Conservation (phyloP, 2,888 invertebrate species). For the Hanleya hanleyi region DNA sequence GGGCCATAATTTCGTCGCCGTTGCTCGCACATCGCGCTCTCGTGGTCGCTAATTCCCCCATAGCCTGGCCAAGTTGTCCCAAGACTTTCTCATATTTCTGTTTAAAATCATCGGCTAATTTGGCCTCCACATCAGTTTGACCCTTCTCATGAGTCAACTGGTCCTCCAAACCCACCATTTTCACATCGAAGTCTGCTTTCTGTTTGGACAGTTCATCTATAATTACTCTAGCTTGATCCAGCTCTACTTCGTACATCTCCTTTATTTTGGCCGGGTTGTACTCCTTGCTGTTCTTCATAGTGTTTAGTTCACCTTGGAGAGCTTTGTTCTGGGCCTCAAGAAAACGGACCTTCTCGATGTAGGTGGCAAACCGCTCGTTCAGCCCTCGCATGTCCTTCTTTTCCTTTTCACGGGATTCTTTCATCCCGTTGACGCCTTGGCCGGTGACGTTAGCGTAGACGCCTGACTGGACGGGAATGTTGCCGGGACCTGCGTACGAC, state of each 20-base stretch:
- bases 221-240: constrained; percentile 73
- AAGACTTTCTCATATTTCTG: constrained; percentile 47
- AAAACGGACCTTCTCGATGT: constrained; percentile 74
- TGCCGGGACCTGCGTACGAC: neutral
- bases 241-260: constrained; percentile 73
- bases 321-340: constrained; percentile 71
- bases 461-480: constrained; percentile 25
- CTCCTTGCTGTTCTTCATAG: constrained; percentile 54
- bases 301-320: constrained; percentile 65
- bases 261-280: constrained; percentile 66
- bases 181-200: constrained; percentile 74
- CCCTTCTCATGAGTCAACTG: constrained; percentile 62
- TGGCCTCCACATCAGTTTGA: neutral
- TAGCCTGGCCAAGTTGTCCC: constrained; percentile 49
- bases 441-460: constrained; percentile 48
- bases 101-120: constrained; percentile 27
- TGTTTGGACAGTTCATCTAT: constrained; percentile 73
- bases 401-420: constrained; percentile 73
- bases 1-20: constrained; percentile 43
- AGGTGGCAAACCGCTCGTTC: constrained; percentile 75
- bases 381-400: constrained; percentile 75
- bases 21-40: constrained; percentile 41
- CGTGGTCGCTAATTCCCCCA: constrained; percentile 48
- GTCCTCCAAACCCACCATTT: constrained; percentile 70
- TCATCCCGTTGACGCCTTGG: constrained; percentile 71